These are phyloP conservation scores for Cisticola juncidis DNA, from an alignment of 2,113 vertebrate species.

Conservation along the genomic window DNA sequence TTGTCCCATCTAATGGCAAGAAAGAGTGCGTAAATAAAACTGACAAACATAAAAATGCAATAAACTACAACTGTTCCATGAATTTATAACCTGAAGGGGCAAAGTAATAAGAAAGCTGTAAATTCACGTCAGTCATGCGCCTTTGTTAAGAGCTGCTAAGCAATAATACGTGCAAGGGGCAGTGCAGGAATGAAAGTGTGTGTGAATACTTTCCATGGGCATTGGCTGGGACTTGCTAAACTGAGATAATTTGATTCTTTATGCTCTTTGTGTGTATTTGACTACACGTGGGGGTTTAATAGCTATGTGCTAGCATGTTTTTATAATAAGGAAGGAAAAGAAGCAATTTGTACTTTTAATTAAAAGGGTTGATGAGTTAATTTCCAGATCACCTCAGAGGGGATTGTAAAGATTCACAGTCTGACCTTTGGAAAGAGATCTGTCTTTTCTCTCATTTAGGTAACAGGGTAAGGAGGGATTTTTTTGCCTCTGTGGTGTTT, in stretches of 20 bases:
- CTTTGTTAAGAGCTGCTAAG: slow-evolving; percentile 20
- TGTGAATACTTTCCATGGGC: neutral
- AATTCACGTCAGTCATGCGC: slow-evolving; percentile 5
- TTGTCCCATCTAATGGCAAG: neutral
- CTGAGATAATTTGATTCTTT: neutral
- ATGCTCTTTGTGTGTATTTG: neutral
- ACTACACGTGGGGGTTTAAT: neutral
- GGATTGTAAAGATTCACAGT: neutral
- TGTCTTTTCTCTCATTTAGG: neutral
- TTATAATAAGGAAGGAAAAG: neutral
- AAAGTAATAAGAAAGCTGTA: slow-evolving; percentile 46
- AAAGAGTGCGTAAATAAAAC: slow-evolving; percentile 54
- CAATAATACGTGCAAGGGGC: neutral
- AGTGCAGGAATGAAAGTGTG: neutral
- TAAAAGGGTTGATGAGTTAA: neutral
- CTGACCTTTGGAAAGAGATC: neutral
- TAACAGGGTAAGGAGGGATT: neutral
- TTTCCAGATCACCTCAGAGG: neutral
- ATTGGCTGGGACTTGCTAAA: neutral
- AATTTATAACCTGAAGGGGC: slow-evolving; percentile 26
- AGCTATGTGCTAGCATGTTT: rapidly evolving
- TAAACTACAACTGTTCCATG: slow-evolving; percentile 20
- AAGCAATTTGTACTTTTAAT: neutral
- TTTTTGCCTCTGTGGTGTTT: neutral
- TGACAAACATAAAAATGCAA: slow-evolving; percentile 39